Base-by-base conservation (phyloP, 2,113 vertebrate species). In the Gnathonemus echidnorhynchus region DNA sequence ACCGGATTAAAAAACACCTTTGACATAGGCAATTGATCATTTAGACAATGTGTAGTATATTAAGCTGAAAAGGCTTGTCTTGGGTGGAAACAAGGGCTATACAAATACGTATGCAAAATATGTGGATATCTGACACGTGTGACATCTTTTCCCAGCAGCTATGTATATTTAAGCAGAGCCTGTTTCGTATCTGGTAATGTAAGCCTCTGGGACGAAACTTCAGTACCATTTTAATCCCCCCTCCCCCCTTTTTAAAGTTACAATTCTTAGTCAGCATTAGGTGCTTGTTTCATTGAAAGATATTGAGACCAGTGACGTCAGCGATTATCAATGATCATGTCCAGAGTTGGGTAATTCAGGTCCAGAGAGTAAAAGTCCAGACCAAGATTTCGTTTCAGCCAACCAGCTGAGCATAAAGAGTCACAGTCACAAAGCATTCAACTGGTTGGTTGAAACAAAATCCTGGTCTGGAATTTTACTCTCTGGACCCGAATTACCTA, bases 21-120 rank as follows among this genome's bases (percentile, higher is more conserved):
- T 80, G 74, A 80, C 31, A 19, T 7, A 80, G 74, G 74, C 74
- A 80, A 80, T 80, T 80, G 74, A 80, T 80, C 74, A 80, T 80
- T 80, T 35, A 39, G 74, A 80, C 74, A 80, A 35, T 35, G 27
- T 42, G 4, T 80, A 77, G 70, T 77, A 80, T 80, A 80, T 80
- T 80, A 80, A 80, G 74, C 6, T 42, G 31, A 39, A 39, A 80
- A 80, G 15, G 35, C 74, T 80, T 21, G 74, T 42, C 35, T 80
- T 42, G 31, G 74, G 74, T 80, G 74, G 35, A 80, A 80, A 80
- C 35, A 80, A 77, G 74, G 35, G 74, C 35, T 80, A 80, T 80
- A 80, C 35, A 80, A 77, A 39, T 0, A 80, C 74, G 5, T 35
- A 77, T 77, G 70, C 70, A 77, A 77, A 77, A 77, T 39, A 39